These are phyloP conservation scores for Chrysolina haemoptera DNA, from an alignment of 2,888 invertebrate genomes.

Conservation along the genomic window DNA sequence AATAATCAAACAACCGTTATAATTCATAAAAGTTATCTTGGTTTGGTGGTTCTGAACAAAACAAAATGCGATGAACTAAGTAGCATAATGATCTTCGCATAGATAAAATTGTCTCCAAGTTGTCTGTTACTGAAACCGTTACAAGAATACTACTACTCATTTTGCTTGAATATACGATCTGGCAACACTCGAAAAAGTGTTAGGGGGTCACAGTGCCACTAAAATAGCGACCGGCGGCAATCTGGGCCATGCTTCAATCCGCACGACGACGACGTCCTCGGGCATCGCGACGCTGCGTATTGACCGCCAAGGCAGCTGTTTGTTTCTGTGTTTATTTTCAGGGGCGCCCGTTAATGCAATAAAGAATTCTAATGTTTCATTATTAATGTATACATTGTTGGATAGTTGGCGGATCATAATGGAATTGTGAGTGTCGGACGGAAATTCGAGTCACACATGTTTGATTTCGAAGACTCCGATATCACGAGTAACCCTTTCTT, in stretches of 20 bases:
- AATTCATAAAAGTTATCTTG: too few species aligned
- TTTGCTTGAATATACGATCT: slow-evolving; percentile 7
- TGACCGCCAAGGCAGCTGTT: slow-evolving; percentile 31
- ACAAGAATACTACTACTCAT: background rate
- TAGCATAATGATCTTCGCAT: too few species aligned
- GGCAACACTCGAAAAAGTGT: slow-evolving; percentile 27
- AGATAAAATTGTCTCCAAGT: background rate
- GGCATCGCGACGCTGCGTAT: slow-evolving; percentile 26
- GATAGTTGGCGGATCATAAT: background rate
- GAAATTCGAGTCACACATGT: background rate
- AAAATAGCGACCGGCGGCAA: slow-evolving; percentile 53
- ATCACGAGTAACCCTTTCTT: too few species aligned
- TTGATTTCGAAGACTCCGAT: background rate
- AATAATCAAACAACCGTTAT: too few species aligned
- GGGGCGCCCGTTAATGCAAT: slow-evolving; percentile 7
- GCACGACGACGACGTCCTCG: slow-evolving; percentile 21
- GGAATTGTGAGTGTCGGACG: background rate
- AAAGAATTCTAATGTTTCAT: slow-evolving; percentile 1
- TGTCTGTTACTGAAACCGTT: background rate
- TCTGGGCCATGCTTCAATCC: slow-evolving; percentile 38
- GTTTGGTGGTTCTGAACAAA: too few species aligned
- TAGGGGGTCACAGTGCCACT: slow-evolving; percentile 52
- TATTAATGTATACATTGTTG: background rate
- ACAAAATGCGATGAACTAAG: too few species aligned
- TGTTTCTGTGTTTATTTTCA: slow-evolving; percentile 28